Base-by-base conservation (phyloP, 2,113 vertebrate species). In the Oreochromis tanganicae region DNA sequence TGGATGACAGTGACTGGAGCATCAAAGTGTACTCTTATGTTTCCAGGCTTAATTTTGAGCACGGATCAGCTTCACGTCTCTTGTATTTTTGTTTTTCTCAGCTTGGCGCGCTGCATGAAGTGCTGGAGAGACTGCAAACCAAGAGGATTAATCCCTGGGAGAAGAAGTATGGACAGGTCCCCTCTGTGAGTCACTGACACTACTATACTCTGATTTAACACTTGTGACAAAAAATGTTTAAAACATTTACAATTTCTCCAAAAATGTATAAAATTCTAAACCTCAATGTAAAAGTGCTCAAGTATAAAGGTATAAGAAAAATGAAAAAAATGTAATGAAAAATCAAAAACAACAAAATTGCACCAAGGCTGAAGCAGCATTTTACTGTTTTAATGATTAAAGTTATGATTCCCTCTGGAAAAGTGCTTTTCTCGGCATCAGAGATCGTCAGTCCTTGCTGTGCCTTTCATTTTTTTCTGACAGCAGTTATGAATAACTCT, bases 161-260 rank as follows among this genome's bases (percentile, higher is more conserved):
- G 90, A 97, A 96, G 95, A 97, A 96, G 85, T 93, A 96, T 32
- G 96, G 97, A 27, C 97, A 96, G 79, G 96, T 97, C 43, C 96
- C 97, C n/a, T 93, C 93, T 13, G 93, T 93, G 90, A 93, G 92
- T 93, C 27, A 32, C 6, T 75, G 10, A 50, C 16, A 32, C 43
- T 10, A 7, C 9, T 32, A n/a, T 46, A 50, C 43, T 32, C 71
- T 0, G 14, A 78, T 50, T 78, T 32, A 78, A 50, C 16, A 50
- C 46, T 78, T 12, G 24, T 78, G 24, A 19, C 1, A 0, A 50
- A 50, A 73, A 75, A 48, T 12, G 14, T 50, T 48, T 48, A 48
- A 75, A 75, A 48, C 24, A 17, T 29, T 73, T 27, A 73, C 10
- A 48, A 48, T 17, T 75, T 75, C 41, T 12, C 41, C 41, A 75